Conservation (phyloP, 1,140 invertebrate species). For the Sitophilus oryzae region DNA sequence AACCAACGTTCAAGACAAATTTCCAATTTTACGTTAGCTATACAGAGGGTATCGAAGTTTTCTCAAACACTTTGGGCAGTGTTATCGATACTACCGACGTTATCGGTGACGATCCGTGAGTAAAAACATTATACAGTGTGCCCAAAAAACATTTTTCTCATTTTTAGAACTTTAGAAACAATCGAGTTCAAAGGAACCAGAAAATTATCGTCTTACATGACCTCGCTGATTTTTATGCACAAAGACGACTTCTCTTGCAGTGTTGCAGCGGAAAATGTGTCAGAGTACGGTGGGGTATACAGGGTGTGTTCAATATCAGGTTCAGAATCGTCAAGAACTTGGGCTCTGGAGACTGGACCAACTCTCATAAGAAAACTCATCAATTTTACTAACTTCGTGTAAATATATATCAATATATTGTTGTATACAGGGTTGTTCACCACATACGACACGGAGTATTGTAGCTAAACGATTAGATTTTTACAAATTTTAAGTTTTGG, state of each 20-base stretch:
- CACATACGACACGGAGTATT: no score
- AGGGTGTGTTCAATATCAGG: conserved; percentile 49
- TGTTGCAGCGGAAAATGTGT: conserved; percentile 21
- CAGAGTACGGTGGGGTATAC: conserved; percentile 39
- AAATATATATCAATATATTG: no score
- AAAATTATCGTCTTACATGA: conserved; percentile 69
- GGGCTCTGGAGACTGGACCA: not conserved
- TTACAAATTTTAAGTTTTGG: no score
- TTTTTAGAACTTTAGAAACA: not conserved
- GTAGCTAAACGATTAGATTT: no score
- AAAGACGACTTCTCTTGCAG: not conserved
- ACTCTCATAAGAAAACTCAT: not conserved
- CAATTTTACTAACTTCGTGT: not conserved
- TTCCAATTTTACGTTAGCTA: conserved; percentile 63
- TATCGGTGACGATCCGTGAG: not conserved
- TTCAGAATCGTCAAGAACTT: conserved; percentile 2
- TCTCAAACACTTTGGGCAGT: conserved; percentile 46
- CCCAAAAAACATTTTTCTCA: not conserved
- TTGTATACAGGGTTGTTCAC: no score
- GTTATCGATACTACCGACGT: not conserved
- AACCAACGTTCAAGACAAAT: conserved; percentile 71
- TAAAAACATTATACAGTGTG: not conserved
- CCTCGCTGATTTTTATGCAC: conserved; percentile 56
- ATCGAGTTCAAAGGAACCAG: conserved; percentile 54
- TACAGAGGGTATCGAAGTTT: conserved; percentile 47